These are phyloP conservation scores for Hybognathus amarus DNA, from an alignment of 2,797 vertebrate species.

Conservation along the genomic window DNA sequence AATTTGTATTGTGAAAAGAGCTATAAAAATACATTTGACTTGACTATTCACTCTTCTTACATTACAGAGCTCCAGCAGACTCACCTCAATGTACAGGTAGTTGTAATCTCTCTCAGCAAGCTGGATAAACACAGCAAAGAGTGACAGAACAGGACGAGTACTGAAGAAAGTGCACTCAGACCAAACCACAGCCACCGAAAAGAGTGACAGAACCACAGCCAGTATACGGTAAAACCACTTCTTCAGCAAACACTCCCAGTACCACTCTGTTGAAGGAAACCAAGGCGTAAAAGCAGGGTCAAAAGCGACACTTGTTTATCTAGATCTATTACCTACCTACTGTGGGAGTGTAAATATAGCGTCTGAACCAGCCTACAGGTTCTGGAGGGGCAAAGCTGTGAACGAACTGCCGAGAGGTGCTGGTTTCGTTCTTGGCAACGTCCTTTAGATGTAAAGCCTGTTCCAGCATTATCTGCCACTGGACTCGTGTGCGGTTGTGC, in stretches of 20 bases:
- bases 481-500: constrained; percentile 92
- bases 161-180: constrained; percentile 99
- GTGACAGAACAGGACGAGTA: constrained; percentile 89
- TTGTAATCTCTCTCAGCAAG: constrained; percentile 93
- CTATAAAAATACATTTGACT: not conserved
- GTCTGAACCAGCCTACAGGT: constrained; percentile 82
- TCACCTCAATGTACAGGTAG: constrained; percentile 97
- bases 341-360: constrained; percentile 87
- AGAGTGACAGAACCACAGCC: constrained; percentile 83
- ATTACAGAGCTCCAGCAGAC: not conserved
- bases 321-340: constrained; percentile 77
- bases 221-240: constrained; percentile 90
- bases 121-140: constrained; percentile 96
- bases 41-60: not conserved
- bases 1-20: too few relatives aligned
- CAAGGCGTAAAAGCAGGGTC: not conserved
- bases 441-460: constrained; percentile 96
- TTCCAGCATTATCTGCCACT: constrained; percentile 95
- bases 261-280: constrained; percentile 84
- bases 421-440: constrained; percentile 93
- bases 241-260: constrained; percentile 94
- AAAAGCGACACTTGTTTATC: not conserved
- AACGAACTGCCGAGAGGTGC: constrained; percentile 86
- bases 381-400: constrained; percentile 88
- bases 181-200: constrained; percentile 96